These are phyloP conservation scores for Neocrepidodera transversa DNA, from an alignment of 2,888 invertebrate genomes.

Conservation along the genomic window DNA sequence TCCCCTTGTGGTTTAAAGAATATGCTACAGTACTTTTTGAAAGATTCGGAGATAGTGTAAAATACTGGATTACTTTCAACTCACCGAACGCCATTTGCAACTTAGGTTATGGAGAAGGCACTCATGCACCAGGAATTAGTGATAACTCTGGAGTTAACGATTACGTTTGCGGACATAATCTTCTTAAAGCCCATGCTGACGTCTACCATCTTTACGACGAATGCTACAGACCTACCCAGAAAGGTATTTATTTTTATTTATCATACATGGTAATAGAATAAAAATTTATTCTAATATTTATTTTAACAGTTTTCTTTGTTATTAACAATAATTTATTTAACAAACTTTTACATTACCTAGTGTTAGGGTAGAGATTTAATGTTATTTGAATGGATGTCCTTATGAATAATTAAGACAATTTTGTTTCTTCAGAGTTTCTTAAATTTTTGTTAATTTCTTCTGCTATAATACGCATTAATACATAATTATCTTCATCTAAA, in stretches of 20 bases:
- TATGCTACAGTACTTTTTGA: slow-evolving; percentile 24
- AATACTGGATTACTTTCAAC: slow-evolving; percentile 27
- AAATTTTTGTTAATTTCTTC: too few relatives aligned
- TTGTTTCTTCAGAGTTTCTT: too few relatives aligned
- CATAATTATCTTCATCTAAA: too few relatives aligned
- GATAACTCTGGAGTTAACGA: slow-evolving; percentile 15
- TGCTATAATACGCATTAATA: too few relatives aligned
- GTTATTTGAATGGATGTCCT: too few relatives aligned
- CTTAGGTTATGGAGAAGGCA: slow-evolving; percentile 24
- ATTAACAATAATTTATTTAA: too few relatives aligned
- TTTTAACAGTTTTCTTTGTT: too few relatives aligned
- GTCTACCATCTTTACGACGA: slow-evolving; percentile 23
- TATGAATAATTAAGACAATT: too few relatives aligned
- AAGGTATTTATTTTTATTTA: slow-evolving; percentile 15
- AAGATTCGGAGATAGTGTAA: slow-evolving; percentile 21
- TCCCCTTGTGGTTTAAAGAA: slow-evolving; percentile 18
- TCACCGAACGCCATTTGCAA: slow-evolving; percentile 12
- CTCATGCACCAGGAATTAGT: slow-evolving; percentile 11
- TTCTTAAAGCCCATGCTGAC: slow-evolving; percentile 19
- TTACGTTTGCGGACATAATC: slow-evolving; percentile 24
- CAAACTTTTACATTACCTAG: too few relatives aligned
- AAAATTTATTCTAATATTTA: too few relatives aligned
- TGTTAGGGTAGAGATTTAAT: too few relatives aligned
- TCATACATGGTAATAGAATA: too few relatives aligned
- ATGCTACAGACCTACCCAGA: slow-evolving; percentile 11